phyloP scores from a whole-genome alignment of 1,140 invertebrate species.

The Antheraea mylitta region DNA sequence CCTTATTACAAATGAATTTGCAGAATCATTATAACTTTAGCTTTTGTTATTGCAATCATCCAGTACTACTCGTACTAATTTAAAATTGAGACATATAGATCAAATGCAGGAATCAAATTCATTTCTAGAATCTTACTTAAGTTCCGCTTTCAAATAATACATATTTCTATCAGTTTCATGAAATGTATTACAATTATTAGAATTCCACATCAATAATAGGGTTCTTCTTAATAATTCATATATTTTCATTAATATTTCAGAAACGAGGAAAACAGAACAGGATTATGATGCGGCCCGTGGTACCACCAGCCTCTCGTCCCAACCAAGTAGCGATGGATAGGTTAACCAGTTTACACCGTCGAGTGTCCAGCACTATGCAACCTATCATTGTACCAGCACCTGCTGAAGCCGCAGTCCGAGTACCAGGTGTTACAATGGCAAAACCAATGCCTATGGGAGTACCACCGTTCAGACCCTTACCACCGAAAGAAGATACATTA shows the following conservation, averaged over 20 bases:
- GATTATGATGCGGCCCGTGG: slow-evolving; percentile 67
- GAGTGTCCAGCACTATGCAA: slow-evolving; percentile 58
- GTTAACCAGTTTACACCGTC: slow-evolving; percentile 52
- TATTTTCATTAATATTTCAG: slow-evolving; percentile 38
- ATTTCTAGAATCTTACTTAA: too few relatives aligned
- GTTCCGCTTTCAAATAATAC: too few relatives aligned
- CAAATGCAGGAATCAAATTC: too few relatives aligned
- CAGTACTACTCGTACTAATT: too few relatives aligned
- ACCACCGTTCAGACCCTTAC: slow-evolving; percentile 88
- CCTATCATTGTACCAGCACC: slow-evolving; percentile 53
- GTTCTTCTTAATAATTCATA: neutral
- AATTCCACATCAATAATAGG: too few relatives aligned
- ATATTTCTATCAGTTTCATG: too few relatives aligned
- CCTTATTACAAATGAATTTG: too few relatives aligned
- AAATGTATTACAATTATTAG: too few relatives aligned
- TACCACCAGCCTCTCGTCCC: slow-evolving; percentile 41
- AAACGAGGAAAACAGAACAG: slow-evolving; percentile 72
- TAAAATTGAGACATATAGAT: too few relatives aligned
- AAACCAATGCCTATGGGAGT: slow-evolving; percentile 79
- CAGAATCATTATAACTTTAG: too few relatives aligned
- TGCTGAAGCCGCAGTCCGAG: slow-evolving; percentile 35
- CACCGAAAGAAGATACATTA: slow-evolving; percentile 79
- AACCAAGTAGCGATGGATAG: slow-evolving; percentile 67
- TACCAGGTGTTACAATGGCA: slow-evolving; percentile 70
- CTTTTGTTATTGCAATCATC: too few relatives aligned